Evolutionary conservation across 2,797 vertebrate species (phyloP).

Genomic region (Sternarchorhynchus goeldii): DNA sequence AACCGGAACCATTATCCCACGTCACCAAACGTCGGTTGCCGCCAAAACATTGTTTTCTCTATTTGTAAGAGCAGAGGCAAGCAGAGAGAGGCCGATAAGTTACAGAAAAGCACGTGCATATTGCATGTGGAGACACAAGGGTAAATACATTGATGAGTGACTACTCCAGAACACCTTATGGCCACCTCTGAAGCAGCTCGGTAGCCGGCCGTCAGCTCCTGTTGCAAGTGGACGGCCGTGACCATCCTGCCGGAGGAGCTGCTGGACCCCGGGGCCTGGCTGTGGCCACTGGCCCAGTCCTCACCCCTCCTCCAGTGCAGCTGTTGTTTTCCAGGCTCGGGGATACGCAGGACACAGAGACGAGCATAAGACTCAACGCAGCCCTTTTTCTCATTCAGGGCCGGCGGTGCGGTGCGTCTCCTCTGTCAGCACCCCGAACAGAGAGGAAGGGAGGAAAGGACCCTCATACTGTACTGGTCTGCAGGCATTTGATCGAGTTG

Average conservation of each 20-base stretch:
- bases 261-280: conserved; percentile 53
- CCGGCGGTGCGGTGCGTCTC: conserved; percentile 43
- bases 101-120: not conserved
- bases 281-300: conserved; percentile 51
- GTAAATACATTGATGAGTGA: not conserved
- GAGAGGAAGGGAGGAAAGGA: not conserved
- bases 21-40: not conserved
- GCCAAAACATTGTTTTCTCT: too few species aligned
- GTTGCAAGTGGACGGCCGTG: conserved; percentile 45
- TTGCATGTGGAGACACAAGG: not conserved
- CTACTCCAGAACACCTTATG: not conserved
- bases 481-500: not conserved
- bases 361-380: conserved; percentile 62
- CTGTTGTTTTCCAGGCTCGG: conserved; percentile 74
- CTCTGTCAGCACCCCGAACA: conserved; percentile 10
- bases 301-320: conserved; percentile 66
- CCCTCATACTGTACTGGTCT: conserved; percentile 17
- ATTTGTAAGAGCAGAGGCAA: not conserved
- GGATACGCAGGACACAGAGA: conserved; percentile 64
- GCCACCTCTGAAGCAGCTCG: conserved; percentile 14
- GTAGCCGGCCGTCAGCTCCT: conserved; percentile 33
- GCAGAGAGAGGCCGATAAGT: not conserved
- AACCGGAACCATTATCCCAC: not conserved
- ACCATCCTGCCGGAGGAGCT: conserved; percentile 47
- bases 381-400: conserved; percentile 57